Evolutionary conservation across 1,140 invertebrate species (phyloP).

Genomic region (Geopemphigus sp.): DNA sequence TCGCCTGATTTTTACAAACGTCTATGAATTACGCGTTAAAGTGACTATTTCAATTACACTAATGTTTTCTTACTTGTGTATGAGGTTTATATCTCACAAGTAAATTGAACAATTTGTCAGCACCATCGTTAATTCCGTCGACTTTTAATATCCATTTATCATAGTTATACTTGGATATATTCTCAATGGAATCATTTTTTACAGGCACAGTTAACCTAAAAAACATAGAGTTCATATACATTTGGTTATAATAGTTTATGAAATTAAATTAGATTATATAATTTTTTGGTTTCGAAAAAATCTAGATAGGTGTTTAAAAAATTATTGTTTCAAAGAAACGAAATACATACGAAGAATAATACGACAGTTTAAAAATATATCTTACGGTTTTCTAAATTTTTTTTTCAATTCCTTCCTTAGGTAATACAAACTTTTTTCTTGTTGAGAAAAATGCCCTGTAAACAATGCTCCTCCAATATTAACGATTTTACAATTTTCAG

Average conservation of each 20-base stretch:
- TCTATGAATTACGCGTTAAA: no score
- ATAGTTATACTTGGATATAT: slow-evolving; percentile 7
- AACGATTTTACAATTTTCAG: neutral
- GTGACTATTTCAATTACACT: neutral
- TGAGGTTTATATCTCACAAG: slow-evolving; percentile 40
- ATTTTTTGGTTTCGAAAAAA: neutral
- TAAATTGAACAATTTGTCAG: neutral
- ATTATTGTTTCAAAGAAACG: no score
- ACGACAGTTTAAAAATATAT: neutral
- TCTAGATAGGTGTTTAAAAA: neutral
- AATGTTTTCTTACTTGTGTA: slow-evolving; percentile 11
- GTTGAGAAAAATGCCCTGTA: slow-evolving; percentile 30
- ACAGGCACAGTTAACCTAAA: neutral
- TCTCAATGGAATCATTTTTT: neutral
- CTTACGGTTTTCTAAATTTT: slow-evolving; percentile 22
- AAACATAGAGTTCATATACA: no score
- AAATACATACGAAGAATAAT: no score
- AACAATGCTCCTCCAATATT: slow-evolving; percentile 20
- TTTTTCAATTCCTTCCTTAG: slow-evolving; percentile 37
- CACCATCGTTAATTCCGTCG: neutral
- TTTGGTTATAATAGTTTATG: no score
- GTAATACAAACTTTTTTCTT: slow-evolving; percentile 23
- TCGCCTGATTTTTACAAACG: neutral
- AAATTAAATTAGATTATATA: no score
- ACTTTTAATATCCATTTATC: slow-evolving; percentile 29